Evolutionary conservation across 2,797 vertebrate genomes (phyloP).

Genomic region (Dermochelys coriacea): DNA sequence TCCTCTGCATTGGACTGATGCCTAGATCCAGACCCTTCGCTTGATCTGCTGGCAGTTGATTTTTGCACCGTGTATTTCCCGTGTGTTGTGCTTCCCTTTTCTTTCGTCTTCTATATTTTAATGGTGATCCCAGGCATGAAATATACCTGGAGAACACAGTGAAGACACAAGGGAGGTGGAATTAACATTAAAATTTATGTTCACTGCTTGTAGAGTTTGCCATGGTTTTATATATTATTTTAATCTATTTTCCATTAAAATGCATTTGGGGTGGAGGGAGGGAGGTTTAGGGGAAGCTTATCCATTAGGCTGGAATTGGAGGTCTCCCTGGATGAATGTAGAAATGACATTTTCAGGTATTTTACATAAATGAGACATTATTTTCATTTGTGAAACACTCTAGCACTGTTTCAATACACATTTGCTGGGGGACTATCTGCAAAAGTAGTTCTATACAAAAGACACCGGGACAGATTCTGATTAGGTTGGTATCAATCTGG

Average conservation of each 20-base stretch:
- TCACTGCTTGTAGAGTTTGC: not conserved
- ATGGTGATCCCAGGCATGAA: not conserved
- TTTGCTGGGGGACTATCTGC: not conserved
- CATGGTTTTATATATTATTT: constrained; percentile 39
- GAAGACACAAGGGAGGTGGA: not conserved
- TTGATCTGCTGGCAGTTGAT: not conserved
- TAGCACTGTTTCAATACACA: not conserved
- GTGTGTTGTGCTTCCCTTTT: constrained; percentile 38
- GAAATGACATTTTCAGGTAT: not conserved
- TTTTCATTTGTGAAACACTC: not conserved
- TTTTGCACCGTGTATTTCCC: not conserved
- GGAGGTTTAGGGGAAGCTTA: accelerated
- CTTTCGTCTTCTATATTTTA: constrained; percentile 23
- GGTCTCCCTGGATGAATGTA: not conserved
- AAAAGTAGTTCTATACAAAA: not conserved
- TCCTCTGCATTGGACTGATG: not conserved
- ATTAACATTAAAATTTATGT: not conserved
- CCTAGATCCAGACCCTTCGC: not conserved
- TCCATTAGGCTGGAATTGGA: not conserved
- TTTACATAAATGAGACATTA: not conserved
- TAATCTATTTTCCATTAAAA: constrained; percentile 57
- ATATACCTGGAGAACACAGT: not conserved
- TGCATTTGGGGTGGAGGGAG: not conserved
- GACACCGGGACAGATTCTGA: not conserved
- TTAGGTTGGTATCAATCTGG: not conserved